Base-by-base conservation (phyloP, 2,113 vertebrate species). In the Otocyon megalotis region DNA sequence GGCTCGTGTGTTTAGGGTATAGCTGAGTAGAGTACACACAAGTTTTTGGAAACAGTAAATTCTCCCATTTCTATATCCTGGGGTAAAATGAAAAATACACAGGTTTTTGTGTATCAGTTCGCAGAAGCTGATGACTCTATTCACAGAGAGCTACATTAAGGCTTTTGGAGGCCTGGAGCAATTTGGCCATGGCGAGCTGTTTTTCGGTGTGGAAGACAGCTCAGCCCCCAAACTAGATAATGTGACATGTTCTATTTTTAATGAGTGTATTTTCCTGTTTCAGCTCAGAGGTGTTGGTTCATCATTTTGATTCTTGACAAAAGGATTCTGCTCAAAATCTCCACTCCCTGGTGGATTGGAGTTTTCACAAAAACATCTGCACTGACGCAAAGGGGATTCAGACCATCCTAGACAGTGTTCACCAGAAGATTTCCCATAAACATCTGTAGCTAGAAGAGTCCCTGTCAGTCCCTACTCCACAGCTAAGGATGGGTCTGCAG, bases 161-260 rank as follows among this genome's bases (percentile, higher is more conserved):
- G 54, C 24, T 92, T 24, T 88, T 93, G 86, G 92, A 95, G 54
- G 69, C 79, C 69, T 62, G 32, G 50, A 85, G 22, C 62, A 32
- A 22, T 96, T 83, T 97, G 90, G 65, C 63, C 69, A 81, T 17
- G 8, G n/a, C 83, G 56, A 80, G 10, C 35, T 93, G 81, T 93
- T 96, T 95, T 94, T 65, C 85, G 32, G 53, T 67, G 83, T 96
- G 30, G 35, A 92, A 74, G 76, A 95, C 93, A 95, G 90, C 14
- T 83, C 53, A 93, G 5, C 24, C 43, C 26, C 53, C 12, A 92
- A 92, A 95, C 48, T 74, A 90, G 84, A 82, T 90, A 96, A 93
- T 92, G 80, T 88, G 96, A 95, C 71, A 94, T 93, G 19, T 91
- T 97, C 81, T 95, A 86, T 97, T 97, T 97, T 96, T 97, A 95